These are phyloP conservation scores for Potamilus streckersoni DNA, from an alignment of 1,140 invertebrate genomes.

Conservation along the genomic window DNA sequence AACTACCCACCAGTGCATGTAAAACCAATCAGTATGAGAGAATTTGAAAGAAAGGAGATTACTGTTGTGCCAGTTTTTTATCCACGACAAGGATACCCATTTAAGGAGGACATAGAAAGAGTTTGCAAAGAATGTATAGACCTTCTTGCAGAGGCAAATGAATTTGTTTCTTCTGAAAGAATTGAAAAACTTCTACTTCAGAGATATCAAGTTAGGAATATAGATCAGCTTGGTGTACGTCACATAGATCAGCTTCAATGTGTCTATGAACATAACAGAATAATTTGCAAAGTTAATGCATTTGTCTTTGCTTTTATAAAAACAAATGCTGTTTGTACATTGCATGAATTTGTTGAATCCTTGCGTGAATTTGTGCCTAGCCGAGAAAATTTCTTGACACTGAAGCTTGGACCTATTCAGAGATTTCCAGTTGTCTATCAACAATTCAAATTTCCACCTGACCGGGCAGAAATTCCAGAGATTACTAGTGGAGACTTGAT, in stretches of 20 bases:
- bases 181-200: constrained; percentile 48
- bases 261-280: constrained; percentile 45
- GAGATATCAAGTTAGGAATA: constrained; percentile 28
- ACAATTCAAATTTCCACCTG: constrained; percentile 59
- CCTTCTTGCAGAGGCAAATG: constrained; percentile 46
- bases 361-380: constrained; percentile 48
- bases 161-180: constrained; percentile 46
- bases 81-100: constrained; percentile 8
- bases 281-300: constrained; percentile 55
- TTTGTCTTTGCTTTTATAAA: constrained; percentile 59
- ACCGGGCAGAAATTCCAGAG: constrained; percentile 52
- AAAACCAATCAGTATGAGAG: constrained; percentile 26
- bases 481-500: constrained; percentile 59
- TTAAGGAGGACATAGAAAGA: constrained; percentile 39
- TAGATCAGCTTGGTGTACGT: constrained; percentile 32
- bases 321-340: constrained; percentile 53
- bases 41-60: constrained; percentile 38
- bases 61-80: constrained; percentile 33
- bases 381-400: constrained; percentile 45
- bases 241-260: constrained; percentile 39
- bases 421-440: constrained; percentile 57
- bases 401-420: constrained; percentile 61
- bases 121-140: constrained; percentile 55
- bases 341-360: constrained; percentile 53
- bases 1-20: not conserved